Conservation (phyloP, 2,797 vertebrate genomes). For the Leptoclinus maculatus region DNA sequence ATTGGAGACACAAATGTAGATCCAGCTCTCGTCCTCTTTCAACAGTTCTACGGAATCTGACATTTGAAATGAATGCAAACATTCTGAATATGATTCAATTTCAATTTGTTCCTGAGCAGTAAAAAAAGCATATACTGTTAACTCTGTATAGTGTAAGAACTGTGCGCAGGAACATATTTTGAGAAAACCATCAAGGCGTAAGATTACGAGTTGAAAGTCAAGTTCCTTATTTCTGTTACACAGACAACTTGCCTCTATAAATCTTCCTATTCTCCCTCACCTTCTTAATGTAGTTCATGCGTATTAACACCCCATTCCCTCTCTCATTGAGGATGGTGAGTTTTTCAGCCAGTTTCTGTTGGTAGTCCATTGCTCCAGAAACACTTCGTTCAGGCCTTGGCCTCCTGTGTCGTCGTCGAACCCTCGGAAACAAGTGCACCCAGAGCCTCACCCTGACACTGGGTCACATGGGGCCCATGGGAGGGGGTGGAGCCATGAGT, state of each 20-base stretch:
- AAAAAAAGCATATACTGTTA: neutral
- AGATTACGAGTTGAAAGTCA: neutral
- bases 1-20: neutral
- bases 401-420: conserved; percentile 51
- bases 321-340: conserved; percentile 92
- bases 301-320: conserved; percentile 89
- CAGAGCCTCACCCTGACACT: conserved; percentile 69
- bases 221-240: conserved; percentile 70
- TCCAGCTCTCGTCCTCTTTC: neutral
- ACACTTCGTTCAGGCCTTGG: conserved; percentile 44
- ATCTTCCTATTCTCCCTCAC: conserved; percentile 73
- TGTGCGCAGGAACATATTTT: neutral
- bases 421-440: conserved; percentile 62
- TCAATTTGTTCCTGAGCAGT: neutral
- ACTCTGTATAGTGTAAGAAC: neutral
- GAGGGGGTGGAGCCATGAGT: conserved; percentile 59
- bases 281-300: conserved; percentile 96
- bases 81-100: neutral
- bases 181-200: neutral
- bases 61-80: neutral
- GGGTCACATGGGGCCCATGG: conserved; percentile 66
- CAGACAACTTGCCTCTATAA: neutral
- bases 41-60: neutral
- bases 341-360: conserved; percentile 94
- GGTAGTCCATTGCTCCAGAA: conserved; percentile 84